Evolutionary conservation across 2,888 invertebrate species (phyloP).

Genomic region (Acanthosepion lycidas): DNA sequence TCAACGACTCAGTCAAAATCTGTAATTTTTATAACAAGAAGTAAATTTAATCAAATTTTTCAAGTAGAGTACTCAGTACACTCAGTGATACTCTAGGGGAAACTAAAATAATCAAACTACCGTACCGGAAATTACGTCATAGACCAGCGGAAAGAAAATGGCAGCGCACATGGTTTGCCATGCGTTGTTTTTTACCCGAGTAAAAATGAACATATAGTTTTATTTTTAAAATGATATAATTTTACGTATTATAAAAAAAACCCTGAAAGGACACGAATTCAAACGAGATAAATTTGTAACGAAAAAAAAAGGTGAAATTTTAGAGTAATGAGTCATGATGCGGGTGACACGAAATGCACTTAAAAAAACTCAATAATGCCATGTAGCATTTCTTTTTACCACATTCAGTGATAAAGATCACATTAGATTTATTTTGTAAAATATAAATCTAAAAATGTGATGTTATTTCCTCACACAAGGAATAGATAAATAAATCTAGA

Average conservation of each 20-base stretch:
- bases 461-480: neutral
- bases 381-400: constrained; percentile 21
- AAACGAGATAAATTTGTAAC: neutral
- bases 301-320: neutral
- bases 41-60: neutral
- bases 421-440: neutral
- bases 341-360: neutral
- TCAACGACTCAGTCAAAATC: neutral
- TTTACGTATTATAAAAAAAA: neutral
- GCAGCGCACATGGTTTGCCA: neutral
- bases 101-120: neutral
- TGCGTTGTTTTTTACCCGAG: neutral
- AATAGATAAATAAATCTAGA: neutral
- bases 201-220: constrained; percentile 33
- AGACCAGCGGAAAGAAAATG: neutral
- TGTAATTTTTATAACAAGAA: neutral
- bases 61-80: neutral
- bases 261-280: neutral
- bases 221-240: neutral
- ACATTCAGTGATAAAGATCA: constrained; percentile 4
- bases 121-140: neutral
- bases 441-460: neutral
- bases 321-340: neutral
- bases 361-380: neutral
- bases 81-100: neutral